Evolutionary conservation across 2,113 vertebrate genomes (phyloP).

Genomic region (Condylura cristata): DNA sequence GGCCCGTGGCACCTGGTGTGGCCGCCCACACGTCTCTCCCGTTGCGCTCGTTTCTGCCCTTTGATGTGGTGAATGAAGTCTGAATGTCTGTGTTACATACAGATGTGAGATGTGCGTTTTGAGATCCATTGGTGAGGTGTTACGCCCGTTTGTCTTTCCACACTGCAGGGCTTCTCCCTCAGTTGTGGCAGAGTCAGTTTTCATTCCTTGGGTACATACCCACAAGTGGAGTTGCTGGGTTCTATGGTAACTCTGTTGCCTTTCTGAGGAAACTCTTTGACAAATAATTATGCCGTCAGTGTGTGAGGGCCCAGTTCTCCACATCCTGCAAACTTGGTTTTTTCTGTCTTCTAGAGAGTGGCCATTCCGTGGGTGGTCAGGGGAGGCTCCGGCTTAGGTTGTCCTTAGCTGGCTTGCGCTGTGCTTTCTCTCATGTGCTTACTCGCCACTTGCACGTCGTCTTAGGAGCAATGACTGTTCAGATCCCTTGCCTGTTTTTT

Average conservation of each 20-base stretch:
- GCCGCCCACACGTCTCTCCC: too few relatives aligned
- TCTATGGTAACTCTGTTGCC: background rate
- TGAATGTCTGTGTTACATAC: background rate
- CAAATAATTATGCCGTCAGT: background rate
- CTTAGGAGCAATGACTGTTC: background rate
- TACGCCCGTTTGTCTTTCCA: too few relatives aligned
- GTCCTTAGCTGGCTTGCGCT: background rate
- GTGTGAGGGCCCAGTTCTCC: background rate
- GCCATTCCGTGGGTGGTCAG: background rate
- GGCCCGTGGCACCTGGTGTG: background rate
- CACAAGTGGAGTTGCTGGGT: too few relatives aligned
- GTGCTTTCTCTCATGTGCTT: background rate
- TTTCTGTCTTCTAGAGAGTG: background rate
- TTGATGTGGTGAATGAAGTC: background rate
- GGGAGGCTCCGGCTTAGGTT: background rate
- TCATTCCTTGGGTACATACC: too few relatives aligned
- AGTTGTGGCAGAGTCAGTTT: too few relatives aligned
- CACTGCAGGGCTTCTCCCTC: too few relatives aligned
- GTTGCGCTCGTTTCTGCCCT: background rate
- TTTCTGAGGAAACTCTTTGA: background rate
- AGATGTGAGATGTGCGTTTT: too few relatives aligned
- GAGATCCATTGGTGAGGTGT: too few relatives aligned
- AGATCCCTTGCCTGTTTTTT: background rate
- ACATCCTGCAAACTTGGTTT: background rate
- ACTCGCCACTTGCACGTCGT: background rate